Base-by-base conservation (phyloP, 2,888 invertebrate genomes). In the Myopa tessellatipennis region DNA sequence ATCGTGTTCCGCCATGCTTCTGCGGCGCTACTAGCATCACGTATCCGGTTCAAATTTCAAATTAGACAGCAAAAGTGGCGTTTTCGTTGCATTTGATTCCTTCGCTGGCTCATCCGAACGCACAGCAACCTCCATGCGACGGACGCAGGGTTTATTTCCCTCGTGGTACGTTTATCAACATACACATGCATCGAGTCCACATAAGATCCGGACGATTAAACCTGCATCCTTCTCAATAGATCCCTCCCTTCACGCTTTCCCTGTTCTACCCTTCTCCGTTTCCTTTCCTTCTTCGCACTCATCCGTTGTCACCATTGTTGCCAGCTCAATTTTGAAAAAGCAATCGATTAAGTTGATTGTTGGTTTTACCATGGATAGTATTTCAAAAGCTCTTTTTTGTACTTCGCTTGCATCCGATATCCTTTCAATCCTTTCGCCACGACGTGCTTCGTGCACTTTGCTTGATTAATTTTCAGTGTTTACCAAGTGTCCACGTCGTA, bases 391-490 rank as follows among this genome's bases (percentile, higher is more conserved):
- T 40, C 61, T 16, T 60, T 67, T 58, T 55, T 55, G 26, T 70
- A 26, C 52, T 55, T 55, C 34, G 4, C 26, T 73, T 63, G 40
- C 45, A 45, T 50, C 60, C 50, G 16, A 73, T 73, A 73, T 73
- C 63, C 73, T 63, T 61, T 61, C 61, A 73, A 73, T 73, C 73
- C 61, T 60, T 40, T 65, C 74, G 74, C 65, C 67, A 55, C 40
- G 38, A 67, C 67, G 73, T 74, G 75, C 52, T 77, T 67, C 63
- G 77, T 81, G 79, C 81, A 82, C 82, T 82, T 81, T 81, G 76
- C 78, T 82, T 82, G 82, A 82, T 81, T 82, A 82, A 81, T 80
- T 82, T 81, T 77, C 79, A 79, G 77, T 79, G 80, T 81, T 81
- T 81, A 77, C 77, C 80, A 80, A 81, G 78, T 76, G 78, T 73